Evolutionary conservation across 1,140 invertebrate genomes (phyloP), one percentile per base, ranked within the genome.

Genomic region (Camponotus pennsylvanicus): DNA sequence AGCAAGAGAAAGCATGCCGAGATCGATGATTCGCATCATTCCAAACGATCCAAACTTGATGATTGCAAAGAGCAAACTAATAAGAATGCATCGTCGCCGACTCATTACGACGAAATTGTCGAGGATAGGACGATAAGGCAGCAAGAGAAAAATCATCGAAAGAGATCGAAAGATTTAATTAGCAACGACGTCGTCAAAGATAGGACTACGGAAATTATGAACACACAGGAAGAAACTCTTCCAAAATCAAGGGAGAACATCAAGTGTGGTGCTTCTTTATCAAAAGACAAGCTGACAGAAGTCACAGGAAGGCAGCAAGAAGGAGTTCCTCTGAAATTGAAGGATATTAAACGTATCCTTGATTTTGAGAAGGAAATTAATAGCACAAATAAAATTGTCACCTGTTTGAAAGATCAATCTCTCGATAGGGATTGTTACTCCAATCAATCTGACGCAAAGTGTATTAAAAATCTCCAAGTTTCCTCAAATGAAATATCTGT

Each of bases 1-100:
- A 92, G 89, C 3, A 94, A 93, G 79, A 86, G 92, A 32, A 94
- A 92, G 45, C 84, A 88, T 18, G 11, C 15, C 59, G 92, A 95
- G 2, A 94, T 95, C 21, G 93, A 93, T 79, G 77, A 85, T 7
- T 52, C 49, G 13, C 92, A 93, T 8, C 89, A 70, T 15, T 42
- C 69, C 7, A 93, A 93, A 21, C 90, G 84, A 34, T 75, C 76
- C 11, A 86, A 93, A 79, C 73, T 13, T 34, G 18, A 88, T 7
- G 52, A 71, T 5, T n/a, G 42, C 0, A 78, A 85, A 9, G 86
- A 85, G 2, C 45, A 83, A 0, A 52, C 18, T 15, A 34, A 3
- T 18, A 77, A 84, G 71, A 37, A 83, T 27, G 3, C 7, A 52
- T 52, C 49, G 18, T 57, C 88, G 0, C 8, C 64, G 6, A 61